A percentile compares a stretch with the other conserved stretches of the same genome.
These are phyloP conservation scores for Rhinella marina DNA, from an alignment of 2,797 vertebrate species.

Conservation along the genomic window DNA sequence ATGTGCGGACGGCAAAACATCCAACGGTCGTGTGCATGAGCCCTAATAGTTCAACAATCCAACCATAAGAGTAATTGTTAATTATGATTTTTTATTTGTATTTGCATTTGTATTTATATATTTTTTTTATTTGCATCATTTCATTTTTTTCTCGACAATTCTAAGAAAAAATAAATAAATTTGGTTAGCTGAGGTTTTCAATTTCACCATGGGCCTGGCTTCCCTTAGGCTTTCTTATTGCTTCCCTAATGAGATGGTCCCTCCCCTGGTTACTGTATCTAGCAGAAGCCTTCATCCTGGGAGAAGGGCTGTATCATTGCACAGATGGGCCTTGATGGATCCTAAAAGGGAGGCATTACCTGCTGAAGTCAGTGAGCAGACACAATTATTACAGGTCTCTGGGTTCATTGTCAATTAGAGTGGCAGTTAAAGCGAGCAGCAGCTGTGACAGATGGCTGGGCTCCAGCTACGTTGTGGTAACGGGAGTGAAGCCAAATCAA, in stretches of 20 bases:
- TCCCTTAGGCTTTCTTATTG: background rate
- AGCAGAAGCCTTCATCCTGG: constrained; percentile 68
- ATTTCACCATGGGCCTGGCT: background rate
- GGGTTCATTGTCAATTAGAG: constrained; percentile 94
- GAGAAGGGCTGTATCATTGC: constrained; percentile 64
- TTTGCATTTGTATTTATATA: background rate
- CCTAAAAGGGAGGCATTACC: constrained; percentile 91
- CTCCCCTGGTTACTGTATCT: constrained; percentile 43
- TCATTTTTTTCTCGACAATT: background rate
- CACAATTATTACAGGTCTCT: constrained; percentile 87
- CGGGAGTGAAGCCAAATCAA: constrained; percentile 83
- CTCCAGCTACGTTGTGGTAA: constrained; percentile 86
- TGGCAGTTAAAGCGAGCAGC: constrained; percentile 86
- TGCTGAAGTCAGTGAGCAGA: constrained; percentile 85
- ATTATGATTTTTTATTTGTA: background rate
- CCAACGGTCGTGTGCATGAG: too few relatives aligned
- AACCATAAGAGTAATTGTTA: too few relatives aligned
- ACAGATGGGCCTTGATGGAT: constrained; percentile 91
- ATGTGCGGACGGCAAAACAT: too few relatives aligned
- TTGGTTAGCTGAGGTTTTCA: background rate
- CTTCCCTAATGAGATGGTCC: constrained; percentile 58
- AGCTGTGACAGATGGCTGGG: constrained; percentile 94
- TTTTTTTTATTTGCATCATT: background rate
- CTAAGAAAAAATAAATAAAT: background rate
- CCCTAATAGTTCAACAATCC: too few relatives aligned